Percentiles rank a stretch among this genome's conserved stretches.
Conservation (phyloP, 2,113 vertebrate genomes). For the Nerophis lumbriciformis region DNA sequence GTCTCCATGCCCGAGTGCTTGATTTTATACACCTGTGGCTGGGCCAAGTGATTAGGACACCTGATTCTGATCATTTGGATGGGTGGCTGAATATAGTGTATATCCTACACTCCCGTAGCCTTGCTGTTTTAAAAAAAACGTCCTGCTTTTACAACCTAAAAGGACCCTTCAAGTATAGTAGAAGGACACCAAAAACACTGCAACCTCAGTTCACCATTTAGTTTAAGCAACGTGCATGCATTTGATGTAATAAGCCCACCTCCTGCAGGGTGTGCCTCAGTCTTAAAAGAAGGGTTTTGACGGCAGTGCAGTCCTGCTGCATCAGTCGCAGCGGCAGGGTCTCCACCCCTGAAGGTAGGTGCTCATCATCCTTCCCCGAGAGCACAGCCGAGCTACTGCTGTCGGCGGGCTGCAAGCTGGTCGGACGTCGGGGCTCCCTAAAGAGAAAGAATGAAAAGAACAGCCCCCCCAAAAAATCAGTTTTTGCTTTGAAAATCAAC, state of each 20-base stretch:
- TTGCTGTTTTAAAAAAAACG: constrained; percentile 19
- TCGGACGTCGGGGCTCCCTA: constrained; percentile 63
- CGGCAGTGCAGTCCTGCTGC: constrained; percentile 93
- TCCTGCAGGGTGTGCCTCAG: constrained; percentile 93
- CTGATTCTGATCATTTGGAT: too few relatives aligned
- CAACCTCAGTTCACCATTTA: not conserved
- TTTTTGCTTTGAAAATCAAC: too few relatives aligned
- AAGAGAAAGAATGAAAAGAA: constrained; percentile 4
- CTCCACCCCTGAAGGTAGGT: constrained; percentile 76
- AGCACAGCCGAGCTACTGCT: constrained; percentile 63
- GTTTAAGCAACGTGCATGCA: not conserved
- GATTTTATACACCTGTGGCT: too few relatives aligned
- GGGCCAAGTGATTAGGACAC: too few relatives aligned
- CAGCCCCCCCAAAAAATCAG: too few relatives aligned
- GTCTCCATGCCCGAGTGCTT: too few relatives aligned
- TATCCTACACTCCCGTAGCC: constrained; percentile 13
- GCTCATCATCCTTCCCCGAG: constrained; percentile 76
- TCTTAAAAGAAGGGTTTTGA: constrained; percentile 89
- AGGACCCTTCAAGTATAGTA: not conserved
- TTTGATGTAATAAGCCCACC: constrained; percentile 61
- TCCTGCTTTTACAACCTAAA: constrained; percentile 16
- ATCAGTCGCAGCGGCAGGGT: constrained; percentile 87
- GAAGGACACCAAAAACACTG: not conserved
- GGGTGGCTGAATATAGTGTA: not conserved
- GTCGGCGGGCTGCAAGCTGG: constrained; percentile 69